These are phyloP conservation scores for Zoanthus gigantus DNA, from an alignment of 92 coral and sea anemone genomes.

Conservation along the genomic window DNA sequence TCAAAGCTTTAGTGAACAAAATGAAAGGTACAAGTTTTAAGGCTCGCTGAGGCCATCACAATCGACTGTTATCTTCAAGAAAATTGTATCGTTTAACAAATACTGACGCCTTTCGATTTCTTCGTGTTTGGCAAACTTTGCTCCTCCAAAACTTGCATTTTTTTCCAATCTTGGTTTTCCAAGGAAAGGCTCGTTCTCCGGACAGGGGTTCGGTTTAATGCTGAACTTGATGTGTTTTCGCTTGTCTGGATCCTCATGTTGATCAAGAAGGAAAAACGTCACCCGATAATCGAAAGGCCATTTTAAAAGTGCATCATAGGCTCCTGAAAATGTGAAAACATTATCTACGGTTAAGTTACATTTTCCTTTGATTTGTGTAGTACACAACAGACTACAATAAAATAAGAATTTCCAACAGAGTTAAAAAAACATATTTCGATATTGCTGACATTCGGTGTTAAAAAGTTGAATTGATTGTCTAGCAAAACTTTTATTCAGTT, in stretches of 20 bases:
- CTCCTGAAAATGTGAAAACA: constrained; percentile 65
- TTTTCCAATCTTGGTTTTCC: constrained; percentile 97
- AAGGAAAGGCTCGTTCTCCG: constrained; percentile 95
- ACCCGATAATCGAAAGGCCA: constrained; percentile 99
- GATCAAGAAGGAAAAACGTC: constrained; percentile 87
- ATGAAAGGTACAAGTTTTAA: constrained; percentile 12
- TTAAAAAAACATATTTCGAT: too few relatives aligned
- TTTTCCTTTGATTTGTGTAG: too few relatives aligned
- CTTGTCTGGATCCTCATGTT: constrained; percentile 74
- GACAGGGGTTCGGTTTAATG: constrained; percentile 96
- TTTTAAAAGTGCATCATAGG: constrained; percentile 87
- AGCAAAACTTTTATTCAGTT: too few relatives aligned
- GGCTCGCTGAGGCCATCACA: constrained; percentile 96
- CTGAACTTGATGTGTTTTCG: constrained; percentile 96
- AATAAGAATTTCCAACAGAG: too few relatives aligned
- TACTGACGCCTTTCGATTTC: constrained; percentile 87
- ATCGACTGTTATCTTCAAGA: constrained; percentile 86
- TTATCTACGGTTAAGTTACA: too few relatives aligned
- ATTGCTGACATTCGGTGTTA: too few relatives aligned
- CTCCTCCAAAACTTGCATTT: constrained; percentile 98
- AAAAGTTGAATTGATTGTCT: too few relatives aligned
- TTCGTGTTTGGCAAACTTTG: constrained; percentile 94
- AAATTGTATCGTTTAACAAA: constrained; percentile 82
- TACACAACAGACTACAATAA: too few relatives aligned
- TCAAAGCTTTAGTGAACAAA: constrained; percentile 27